Percentiles rank a stretch among this genome's conserved stretches.
These are phyloP conservation scores for Drosophila bunnanda DNA, from an alignment of 2,888 invertebrate species.

Conservation along the genomic window DNA sequence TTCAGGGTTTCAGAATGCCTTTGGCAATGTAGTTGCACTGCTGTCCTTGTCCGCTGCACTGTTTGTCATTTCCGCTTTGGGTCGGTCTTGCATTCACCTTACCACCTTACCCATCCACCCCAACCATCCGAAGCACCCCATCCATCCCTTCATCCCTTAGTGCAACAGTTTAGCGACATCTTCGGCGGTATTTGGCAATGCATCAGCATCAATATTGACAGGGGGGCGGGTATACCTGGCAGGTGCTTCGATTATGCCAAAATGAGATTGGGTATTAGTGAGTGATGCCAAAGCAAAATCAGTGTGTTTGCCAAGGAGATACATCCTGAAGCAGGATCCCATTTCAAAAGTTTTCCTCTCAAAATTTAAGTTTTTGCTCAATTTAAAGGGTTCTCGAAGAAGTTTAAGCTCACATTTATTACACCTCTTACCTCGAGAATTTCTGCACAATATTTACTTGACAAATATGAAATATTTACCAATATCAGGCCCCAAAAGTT, in stretches of 20 bases:
- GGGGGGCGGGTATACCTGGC: slow-evolving; percentile 23
- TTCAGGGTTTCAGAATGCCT: slow-evolving; percentile 5
- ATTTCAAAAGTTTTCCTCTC: slow-evolving; percentile 10
- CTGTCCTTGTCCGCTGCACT: slow-evolving; percentile 42
- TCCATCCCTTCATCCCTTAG: slow-evolving; percentile 27
- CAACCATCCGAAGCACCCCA: neutral
- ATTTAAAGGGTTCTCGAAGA: slow-evolving; percentile 12
- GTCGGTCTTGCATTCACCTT: slow-evolving; percentile 21
- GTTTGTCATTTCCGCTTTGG: slow-evolving; percentile 68
- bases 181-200: slow-evolving; percentile 59
- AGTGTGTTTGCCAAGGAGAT: slow-evolving; percentile 21
- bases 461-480: slow-evolving; percentile 34
- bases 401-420: slow-evolving; percentile 2
- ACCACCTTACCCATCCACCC: too few relatives aligned
- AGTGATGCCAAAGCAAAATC: slow-evolving; percentile 17
- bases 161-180: slow-evolving; percentile 66
- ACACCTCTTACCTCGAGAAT: neutral
- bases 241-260: slow-evolving; percentile 40
- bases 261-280: slow-evolving; percentile 38
- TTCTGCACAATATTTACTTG: slow-evolving; percentile 17
- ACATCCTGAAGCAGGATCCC: neutral
- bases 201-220: slow-evolving; percentile 77
- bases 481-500: slow-evolving; percentile 37
- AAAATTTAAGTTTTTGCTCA: slow-evolving; percentile 1
- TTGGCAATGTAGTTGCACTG: slow-evolving; percentile 19